These are phyloP conservation scores for Leptopterna dolabrata DNA, from an alignment of 2,888 invertebrate genomes.

Conservation along the genomic window DNA sequence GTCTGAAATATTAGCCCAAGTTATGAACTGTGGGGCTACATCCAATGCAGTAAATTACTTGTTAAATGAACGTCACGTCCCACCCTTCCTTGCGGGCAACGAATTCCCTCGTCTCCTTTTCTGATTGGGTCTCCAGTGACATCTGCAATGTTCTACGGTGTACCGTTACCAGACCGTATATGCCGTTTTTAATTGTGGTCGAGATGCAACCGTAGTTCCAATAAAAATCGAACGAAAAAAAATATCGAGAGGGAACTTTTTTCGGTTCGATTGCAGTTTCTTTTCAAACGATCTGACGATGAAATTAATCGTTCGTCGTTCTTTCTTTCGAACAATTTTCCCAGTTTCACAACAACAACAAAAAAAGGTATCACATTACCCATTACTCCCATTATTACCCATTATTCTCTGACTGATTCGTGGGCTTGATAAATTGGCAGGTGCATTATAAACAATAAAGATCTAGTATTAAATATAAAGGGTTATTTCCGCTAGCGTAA, in stretches of 20 bases:
- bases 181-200: slow-evolving; percentile 19
- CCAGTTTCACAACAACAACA: too few species aligned
- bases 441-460: too few species aligned
- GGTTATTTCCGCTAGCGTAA: too few species aligned
- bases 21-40: slow-evolving; percentile 10
- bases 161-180: slow-evolving; percentile 18
- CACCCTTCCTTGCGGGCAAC: background rate
- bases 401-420: too few species aligned
- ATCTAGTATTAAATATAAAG: too few species aligned
- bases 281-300: background rate
- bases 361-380: too few species aligned
- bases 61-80: slow-evolving; percentile 29
- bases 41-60: slow-evolving; percentile 34
- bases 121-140: slow-evolving; percentile 43
- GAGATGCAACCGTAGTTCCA: background rate
- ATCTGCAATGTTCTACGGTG: slow-evolving; percentile 8
- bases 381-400: too few species aligned
- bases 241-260: background rate
- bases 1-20: slow-evolving; percentile 15
- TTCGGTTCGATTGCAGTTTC: background rate
- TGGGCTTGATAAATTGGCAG: too few species aligned
- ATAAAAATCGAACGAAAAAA: background rate
- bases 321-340: background rate
- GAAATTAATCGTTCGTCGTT: background rate
- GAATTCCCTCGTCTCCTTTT: slow-evolving; percentile 10